Conservation (phyloP, 2,797 vertebrate species). For the Dicrostonyx torquatus region DNA sequence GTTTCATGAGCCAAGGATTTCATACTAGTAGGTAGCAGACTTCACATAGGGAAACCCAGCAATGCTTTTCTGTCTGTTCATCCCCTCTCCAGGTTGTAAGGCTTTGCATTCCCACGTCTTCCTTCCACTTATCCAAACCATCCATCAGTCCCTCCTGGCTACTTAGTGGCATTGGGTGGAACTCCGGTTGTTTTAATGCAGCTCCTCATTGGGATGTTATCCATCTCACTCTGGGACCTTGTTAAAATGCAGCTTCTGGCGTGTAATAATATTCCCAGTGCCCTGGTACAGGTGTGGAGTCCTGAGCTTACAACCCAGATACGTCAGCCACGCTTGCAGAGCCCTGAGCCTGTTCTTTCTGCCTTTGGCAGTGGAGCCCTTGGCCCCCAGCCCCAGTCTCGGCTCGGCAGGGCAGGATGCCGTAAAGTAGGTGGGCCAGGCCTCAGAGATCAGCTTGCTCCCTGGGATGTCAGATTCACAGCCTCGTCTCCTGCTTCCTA, state of each 20-base stretch:
- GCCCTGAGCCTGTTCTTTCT: neutral
- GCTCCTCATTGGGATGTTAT: neutral
- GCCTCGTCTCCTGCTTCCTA: neutral
- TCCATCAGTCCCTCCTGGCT: neutral
- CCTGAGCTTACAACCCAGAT: neutral
- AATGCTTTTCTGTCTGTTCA: neutral
- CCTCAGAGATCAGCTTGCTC: neutral
- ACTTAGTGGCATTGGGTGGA: neutral
- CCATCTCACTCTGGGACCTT: neutral
- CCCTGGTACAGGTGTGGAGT: neutral
- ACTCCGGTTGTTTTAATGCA: neutral
- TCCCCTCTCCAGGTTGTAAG: neutral
- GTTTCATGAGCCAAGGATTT: neutral
- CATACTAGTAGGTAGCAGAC: neutral
- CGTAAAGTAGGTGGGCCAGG: neutral
- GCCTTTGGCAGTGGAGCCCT: neutral
- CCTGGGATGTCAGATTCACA: neutral
- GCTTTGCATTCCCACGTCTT: neutral
- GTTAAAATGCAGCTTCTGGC: neutral
- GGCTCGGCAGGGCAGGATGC: neutral
- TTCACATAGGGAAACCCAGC: neutral
- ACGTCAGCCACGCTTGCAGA: neutral
- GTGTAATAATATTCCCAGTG: neutral
- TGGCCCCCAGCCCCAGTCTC: neutral
- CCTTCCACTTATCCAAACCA: neutral